Evolutionary conservation across 2,113 vertebrate genomes (phyloP).

Genomic region (Ceuthmochares aereus): DNA sequence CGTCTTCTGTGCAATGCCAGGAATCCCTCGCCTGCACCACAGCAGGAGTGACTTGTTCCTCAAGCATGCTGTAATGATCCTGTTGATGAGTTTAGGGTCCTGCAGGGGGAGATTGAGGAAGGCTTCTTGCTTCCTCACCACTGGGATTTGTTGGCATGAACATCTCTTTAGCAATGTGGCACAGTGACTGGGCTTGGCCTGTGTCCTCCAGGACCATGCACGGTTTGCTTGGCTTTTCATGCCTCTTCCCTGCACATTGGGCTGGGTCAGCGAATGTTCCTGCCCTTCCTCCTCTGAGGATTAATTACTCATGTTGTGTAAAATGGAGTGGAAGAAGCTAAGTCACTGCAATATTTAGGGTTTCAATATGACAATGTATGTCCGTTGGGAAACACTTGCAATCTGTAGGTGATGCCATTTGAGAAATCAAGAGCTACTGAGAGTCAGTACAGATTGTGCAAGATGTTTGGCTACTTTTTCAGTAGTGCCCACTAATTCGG

Average conservation of each 20-base stretch:
- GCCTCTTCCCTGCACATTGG: neutral
- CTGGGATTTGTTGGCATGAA: neutral
- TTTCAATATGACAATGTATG: neutral
- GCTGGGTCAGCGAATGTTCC: neutral
- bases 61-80: neutral
- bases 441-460: constrained; percentile 8
- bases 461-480: neutral
- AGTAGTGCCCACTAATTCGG: neutral
- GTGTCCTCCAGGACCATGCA: neutral
- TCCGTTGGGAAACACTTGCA: neutral
- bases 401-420: neutral
- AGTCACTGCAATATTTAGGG: neutral
- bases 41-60: neutral
- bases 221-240: accelerated
- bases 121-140: accelerated
- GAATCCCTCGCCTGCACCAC: neutral
- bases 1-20: neutral
- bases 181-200: neutral
- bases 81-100: neutral
- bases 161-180: neutral
- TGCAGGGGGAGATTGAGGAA: neutral
- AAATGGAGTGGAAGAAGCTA: neutral
- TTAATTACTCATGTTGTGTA: neutral
- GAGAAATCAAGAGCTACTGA: neutral
- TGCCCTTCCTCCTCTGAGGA: neutral